phyloP scores from a whole-genome alignment of 2,113 vertebrate genomes.

The Chitala chitala region DNA sequence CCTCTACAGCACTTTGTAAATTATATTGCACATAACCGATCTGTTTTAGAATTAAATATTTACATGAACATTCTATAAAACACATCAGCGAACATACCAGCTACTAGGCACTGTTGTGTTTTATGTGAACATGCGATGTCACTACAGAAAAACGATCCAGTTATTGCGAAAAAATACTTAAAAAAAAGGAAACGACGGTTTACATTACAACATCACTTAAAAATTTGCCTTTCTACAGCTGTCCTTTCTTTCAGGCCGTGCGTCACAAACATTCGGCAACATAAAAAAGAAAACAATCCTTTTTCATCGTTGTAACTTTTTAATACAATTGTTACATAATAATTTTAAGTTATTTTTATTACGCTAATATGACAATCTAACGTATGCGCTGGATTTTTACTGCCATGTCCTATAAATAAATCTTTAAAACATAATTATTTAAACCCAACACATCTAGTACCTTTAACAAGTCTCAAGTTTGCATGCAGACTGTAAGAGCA shows the following conservation, averaged over 20 bases:
- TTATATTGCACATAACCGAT: too few species aligned
- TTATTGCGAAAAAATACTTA: too few species aligned
- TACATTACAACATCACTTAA: too few species aligned
- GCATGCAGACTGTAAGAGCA: slow-evolving; percentile 19
- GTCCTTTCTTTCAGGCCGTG: background rate
- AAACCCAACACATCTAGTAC: slow-evolving; percentile 10
- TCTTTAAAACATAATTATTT: slow-evolving; percentile 5
- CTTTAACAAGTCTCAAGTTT: slow-evolving; percentile 9
- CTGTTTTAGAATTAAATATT: too few species aligned
- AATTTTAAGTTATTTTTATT: background rate
- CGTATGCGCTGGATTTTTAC: background rate
- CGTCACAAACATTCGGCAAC: background rate
- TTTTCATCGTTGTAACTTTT: slow-evolving; percentile 25
- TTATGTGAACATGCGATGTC: too few species aligned
- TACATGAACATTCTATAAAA: too few species aligned
- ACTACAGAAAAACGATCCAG: too few species aligned
- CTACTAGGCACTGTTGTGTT: too few species aligned
- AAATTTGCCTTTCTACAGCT: background rate
- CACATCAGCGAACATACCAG: too few species aligned
- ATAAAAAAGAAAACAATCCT: slow-evolving; percentile 27
- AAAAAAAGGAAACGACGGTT: too few species aligned
- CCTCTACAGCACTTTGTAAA: too few species aligned
- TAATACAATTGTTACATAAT: slow-evolving; percentile 30
- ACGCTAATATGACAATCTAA: background rate
- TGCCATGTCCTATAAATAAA: background rate